Percentiles rank a stretch among this genome's conserved stretches.
These are phyloP conservation scores for Drosophila lowei DNA, from an alignment of 1,140 invertebrate species.

Conservation along the genomic window DNA sequence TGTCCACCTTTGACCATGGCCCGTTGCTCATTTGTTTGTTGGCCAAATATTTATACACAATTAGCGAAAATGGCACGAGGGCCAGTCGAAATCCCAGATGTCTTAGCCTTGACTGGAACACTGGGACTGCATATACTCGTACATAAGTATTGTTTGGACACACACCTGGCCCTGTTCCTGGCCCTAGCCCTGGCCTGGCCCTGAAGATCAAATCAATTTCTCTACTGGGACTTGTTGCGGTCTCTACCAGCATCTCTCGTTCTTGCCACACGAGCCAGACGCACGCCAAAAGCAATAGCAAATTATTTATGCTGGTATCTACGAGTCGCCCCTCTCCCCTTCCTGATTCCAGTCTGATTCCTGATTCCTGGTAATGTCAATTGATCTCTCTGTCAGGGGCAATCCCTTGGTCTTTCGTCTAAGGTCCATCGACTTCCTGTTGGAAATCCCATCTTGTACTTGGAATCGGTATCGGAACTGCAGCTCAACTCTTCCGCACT, in stretches of 20 bases:
- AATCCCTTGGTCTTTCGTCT: too few relatives aligned
- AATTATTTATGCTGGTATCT: slow-evolving; percentile 55
- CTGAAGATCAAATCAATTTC: slow-evolving; percentile 21
- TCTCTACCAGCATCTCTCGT: slow-evolving; percentile 54
- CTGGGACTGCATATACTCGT: too few relatives aligned
- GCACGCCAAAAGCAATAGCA: slow-evolving; percentile 20
- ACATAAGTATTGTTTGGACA: too few relatives aligned
- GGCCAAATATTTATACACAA: slow-evolving; percentile 78
- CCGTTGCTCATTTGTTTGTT: slow-evolving; percentile 15
- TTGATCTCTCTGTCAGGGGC: background rate
- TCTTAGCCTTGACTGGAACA: background rate
- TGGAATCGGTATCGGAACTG: slow-evolving; percentile 28
- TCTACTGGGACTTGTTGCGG: slow-evolving; percentile 60
- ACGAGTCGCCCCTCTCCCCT: background rate
- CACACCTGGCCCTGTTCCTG: slow-evolving; percentile 61
- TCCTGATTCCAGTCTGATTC: background rate
- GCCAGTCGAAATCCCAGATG: slow-evolving; percentile 5
- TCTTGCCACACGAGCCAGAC: slow-evolving; percentile 52
- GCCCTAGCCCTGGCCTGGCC: slow-evolving; percentile 1
- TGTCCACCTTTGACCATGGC: background rate
- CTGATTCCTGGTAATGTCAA: slow-evolving; percentile 51
- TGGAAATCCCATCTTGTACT: slow-evolving; percentile 18
- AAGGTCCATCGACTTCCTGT: slow-evolving; percentile 30
- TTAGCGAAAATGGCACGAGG: slow-evolving; percentile 77
- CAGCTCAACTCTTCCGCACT: slow-evolving; percentile 65